A percentile compares a stretch with the other conserved stretches of the same genome.
Conservation (phyloP, 1,140 invertebrate genomes). For the Procambarus clarkii region DNA sequence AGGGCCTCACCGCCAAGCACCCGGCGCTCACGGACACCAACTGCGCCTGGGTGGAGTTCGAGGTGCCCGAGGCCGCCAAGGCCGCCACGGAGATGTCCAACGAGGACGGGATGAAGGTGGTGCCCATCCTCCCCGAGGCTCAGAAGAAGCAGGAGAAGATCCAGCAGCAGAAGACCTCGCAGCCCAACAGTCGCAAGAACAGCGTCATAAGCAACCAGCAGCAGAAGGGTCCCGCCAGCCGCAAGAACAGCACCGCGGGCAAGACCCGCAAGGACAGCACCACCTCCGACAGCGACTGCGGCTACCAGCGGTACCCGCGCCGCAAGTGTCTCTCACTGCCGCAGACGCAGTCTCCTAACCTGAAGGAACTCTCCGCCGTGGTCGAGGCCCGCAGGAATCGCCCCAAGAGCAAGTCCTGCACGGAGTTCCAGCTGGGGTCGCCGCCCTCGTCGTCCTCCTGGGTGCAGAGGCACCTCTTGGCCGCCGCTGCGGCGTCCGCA, state of each 20-base stretch:
- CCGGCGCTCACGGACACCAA: constrained; percentile 84
- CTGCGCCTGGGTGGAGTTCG: constrained; percentile 93
- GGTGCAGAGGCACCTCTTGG: constrained; percentile 77
- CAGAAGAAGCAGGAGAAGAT: constrained; percentile 74
- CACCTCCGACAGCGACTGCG: not conserved
- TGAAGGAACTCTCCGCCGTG: constrained; percentile 60
- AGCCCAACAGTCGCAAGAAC: constrained; percentile 56
- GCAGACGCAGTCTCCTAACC: constrained; percentile 67
- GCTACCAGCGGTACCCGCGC: constrained; percentile 35
- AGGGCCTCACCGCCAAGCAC: constrained; percentile 91
- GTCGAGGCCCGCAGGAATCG: constrained; percentile 64
- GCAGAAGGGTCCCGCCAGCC: constrained; percentile 51
- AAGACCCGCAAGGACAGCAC: constrained; percentile 61
- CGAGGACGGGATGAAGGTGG: constrained; percentile 77
- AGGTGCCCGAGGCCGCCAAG: constrained; percentile 87
- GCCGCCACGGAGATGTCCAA: constrained; percentile 81
- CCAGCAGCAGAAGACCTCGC: constrained; percentile 40
- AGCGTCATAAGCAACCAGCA: constrained; percentile 40
- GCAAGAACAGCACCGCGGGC: constrained; percentile 53
- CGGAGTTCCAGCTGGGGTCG: constrained; percentile 66
- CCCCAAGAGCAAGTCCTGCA: constrained; percentile 71
- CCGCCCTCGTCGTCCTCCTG: constrained; percentile 76
- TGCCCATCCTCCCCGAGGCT: constrained; percentile 76
- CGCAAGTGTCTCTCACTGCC: constrained; percentile 70
- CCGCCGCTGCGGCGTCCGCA: constrained; percentile 75